Percentiles rank a stretch among this genome's conserved stretches.
Conservation (phyloP, 37 sponge, comb jelly and placozoan species). For the Chondrosia reniformis region DNA sequence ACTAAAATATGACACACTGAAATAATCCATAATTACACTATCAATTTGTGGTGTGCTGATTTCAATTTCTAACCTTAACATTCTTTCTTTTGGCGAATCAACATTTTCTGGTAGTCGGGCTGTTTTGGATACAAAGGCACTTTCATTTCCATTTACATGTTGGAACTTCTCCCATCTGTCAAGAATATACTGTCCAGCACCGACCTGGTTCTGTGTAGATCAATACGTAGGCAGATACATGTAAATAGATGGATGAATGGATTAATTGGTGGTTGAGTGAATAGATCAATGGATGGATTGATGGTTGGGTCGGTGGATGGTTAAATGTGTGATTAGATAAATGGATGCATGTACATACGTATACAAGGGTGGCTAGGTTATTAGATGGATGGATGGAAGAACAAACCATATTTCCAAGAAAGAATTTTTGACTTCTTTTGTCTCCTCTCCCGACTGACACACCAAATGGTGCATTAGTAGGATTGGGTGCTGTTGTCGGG, state of each 20-base stretch:
- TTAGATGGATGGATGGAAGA: background rate
- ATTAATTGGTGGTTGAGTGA: no score
- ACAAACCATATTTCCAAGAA: slow-evolving; percentile 36
- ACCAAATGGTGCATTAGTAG: slow-evolving; percentile 39
- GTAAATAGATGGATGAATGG: no score
- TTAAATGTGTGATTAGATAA: no score
- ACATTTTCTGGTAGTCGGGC: slow-evolving; percentile 62
- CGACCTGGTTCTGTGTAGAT: slow-evolving; percentile 61
- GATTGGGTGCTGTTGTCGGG: slow-evolving; percentile 27
- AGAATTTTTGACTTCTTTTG: slow-evolving; percentile 16
- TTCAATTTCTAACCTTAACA: slow-evolving; percentile 30
- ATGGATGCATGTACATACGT: no score
- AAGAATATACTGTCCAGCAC: slow-evolving; percentile 76
- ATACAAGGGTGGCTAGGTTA: background rate
- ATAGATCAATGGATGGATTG: no score
- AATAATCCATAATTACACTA: background rate
- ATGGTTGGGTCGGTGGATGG: no score
- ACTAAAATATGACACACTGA: background rate
- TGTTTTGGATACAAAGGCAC: slow-evolving; percentile 60
- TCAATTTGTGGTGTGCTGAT: no score
- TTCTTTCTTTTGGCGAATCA: slow-evolving; percentile 59
- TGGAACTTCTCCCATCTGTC: slow-evolving; percentile 51
- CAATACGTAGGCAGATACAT: no score
- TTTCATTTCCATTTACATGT: slow-evolving; percentile 53
- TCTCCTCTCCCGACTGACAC: slow-evolving; percentile 41